phyloP scores from a whole-genome alignment of 1,140 invertebrate species.

The Panagrolaimus sp. region DNA sequence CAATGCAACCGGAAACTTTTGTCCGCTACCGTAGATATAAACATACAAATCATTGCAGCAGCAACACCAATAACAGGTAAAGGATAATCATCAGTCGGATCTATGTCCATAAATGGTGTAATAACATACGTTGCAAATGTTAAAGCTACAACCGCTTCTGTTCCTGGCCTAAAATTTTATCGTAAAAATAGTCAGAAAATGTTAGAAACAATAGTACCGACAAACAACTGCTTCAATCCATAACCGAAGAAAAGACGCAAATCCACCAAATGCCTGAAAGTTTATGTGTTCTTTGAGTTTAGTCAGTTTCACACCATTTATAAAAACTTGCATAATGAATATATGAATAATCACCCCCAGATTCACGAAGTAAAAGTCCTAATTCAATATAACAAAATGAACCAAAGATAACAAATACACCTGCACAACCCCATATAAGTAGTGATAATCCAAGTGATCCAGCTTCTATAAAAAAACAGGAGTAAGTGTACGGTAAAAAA shows the following conservation, averaged over 20 bases:
- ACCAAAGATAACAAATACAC: conserved; percentile 51
- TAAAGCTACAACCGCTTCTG: conserved; percentile 85
- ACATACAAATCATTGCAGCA: conserved; percentile 59
- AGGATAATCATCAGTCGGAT: conserved; percentile 66
- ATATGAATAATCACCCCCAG: conserved; percentile 90
- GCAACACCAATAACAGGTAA: conserved; percentile 74
- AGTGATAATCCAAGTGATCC: conserved; percentile 54
- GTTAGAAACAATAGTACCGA: conserved; percentile 23
- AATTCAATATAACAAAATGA: conserved; percentile 49
- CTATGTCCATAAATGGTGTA: conserved; percentile 82
- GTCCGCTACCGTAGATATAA: not conserved
- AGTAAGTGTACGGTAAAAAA: too few relatives aligned
- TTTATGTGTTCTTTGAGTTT: too few relatives aligned
- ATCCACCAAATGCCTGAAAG: conserved; percentile 66
- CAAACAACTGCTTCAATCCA: conserved; percentile 99
- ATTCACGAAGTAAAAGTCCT: conserved; percentile 67
- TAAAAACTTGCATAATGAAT: conserved; percentile 62
- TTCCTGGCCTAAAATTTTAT: conserved; percentile 44
- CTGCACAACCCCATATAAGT: conserved; percentile 45
- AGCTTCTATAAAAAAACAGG: conserved; percentile 32
- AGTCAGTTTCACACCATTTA: too few relatives aligned
- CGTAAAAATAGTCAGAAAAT: not conserved
- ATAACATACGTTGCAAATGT: conserved; percentile 86
- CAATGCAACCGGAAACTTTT: too few relatives aligned
- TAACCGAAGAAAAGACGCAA: conserved; percentile 83